Conservation (phyloP, 2,888 invertebrate genomes). For the Sphecodes monilicornis region DNA sequence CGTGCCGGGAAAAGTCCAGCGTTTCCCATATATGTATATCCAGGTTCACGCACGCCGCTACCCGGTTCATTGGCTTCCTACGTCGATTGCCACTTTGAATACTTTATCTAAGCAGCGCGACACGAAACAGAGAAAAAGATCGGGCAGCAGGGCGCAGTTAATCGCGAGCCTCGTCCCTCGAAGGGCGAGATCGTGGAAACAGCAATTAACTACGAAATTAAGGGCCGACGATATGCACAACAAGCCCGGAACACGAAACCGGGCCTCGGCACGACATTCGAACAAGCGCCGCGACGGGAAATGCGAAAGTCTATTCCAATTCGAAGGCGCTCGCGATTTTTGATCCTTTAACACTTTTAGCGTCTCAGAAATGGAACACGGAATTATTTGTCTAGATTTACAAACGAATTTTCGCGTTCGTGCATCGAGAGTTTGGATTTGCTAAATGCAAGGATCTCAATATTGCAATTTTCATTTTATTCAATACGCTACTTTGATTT, state of each 20-base stretch:
- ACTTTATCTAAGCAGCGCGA: conserved; percentile 53
- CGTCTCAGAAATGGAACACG: not conserved
- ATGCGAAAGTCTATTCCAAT: not conserved
- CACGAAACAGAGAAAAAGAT: conserved; percentile 29
- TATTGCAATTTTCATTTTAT: not conserved
- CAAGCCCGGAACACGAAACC: not conserved
- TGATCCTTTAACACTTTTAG: not conserved
- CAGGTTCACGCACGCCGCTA: conserved; percentile 55
- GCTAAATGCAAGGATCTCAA: too few species aligned
- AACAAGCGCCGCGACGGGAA: not conserved
- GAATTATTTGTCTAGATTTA: not conserved
- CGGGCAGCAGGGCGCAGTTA: not conserved
- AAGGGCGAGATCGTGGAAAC: not conserved
- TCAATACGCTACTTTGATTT: not conserved
- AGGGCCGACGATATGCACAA: not conserved
- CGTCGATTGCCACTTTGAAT: conserved; percentile 52
- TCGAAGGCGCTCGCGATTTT: not conserved
- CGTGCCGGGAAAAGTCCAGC: conserved; percentile 45
- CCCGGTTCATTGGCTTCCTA: conserved; percentile 60
- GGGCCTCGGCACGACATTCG: not conserved
- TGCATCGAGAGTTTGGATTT: too few species aligned
- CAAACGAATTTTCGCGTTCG: not conserved
- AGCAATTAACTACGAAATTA: not conserved
- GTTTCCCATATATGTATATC: conserved; percentile 45
- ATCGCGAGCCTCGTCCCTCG: not conserved